These are phyloP conservation scores for Polymixis lichenea DNA, from an alignment of 2,888 invertebrate genomes.

Conservation along the genomic window DNA sequence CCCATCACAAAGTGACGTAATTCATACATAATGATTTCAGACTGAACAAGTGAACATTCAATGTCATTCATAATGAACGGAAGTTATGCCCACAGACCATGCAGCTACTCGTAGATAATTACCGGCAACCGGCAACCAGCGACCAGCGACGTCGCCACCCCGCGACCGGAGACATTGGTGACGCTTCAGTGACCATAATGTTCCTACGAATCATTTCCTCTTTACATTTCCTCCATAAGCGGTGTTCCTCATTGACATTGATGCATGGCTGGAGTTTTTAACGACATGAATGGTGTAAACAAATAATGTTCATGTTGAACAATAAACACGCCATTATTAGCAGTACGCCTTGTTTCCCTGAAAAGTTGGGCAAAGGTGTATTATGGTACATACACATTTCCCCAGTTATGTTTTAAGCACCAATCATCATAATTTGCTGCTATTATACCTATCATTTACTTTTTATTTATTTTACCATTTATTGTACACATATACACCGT, in stretches of 20 bases:
- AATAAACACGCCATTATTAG: not conserved
- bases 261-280: slow-evolving; percentile 35
- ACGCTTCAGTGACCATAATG: slow-evolving; percentile 48
- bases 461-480: too few relatives aligned
- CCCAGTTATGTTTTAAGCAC: too few relatives aligned
- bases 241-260: slow-evolving; percentile 32
- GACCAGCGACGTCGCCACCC: slow-evolving; percentile 20
- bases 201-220: slow-evolving; percentile 50
- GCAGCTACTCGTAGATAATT: slow-evolving; percentile 43
- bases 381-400: too few relatives aligned
- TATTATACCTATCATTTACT: too few relatives aligned
- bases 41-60: slow-evolving; percentile 21
- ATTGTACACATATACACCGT: too few relatives aligned
- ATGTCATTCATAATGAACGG: slow-evolving; percentile 50
- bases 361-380: too few relatives aligned
- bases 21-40: not conserved
- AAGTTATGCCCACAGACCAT: slow-evolving; percentile 33
- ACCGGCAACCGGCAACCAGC: slow-evolving; percentile 15
- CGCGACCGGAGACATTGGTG: slow-evolving; percentile 26
- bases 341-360: not conserved
- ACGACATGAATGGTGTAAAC: slow-evolving; percentile 7
- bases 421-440: too few relatives aligned
- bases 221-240: slow-evolving; percentile 42
- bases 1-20: not conserved
- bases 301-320: not conserved